Evolutionary conservation across 2,113 vertebrate genomes (phyloP).

Genomic region (Reinhardtius hippoglossoides): DNA sequence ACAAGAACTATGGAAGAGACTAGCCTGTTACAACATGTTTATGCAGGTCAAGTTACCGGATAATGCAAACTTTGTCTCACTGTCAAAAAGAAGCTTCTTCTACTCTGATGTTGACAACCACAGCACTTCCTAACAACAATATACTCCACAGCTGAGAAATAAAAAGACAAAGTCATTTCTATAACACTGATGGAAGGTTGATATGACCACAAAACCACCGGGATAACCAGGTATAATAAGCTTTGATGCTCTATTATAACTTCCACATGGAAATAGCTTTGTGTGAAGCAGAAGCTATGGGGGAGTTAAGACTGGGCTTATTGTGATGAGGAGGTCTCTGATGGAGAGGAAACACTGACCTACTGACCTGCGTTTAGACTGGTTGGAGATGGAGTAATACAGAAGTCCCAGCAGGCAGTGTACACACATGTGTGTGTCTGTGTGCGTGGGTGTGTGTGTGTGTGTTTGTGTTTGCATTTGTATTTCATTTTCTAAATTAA

Average conservation of each 20-base stretch:
- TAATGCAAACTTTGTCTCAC: constrained; percentile 25
- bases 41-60: constrained; percentile 25
- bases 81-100: neutral
- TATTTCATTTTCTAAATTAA: constrained; percentile 47
- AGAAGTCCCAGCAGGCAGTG: neutral
- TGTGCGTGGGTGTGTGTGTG: neutral
- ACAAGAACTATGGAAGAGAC: constrained; percentile 26
- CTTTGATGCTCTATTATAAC: constrained; percentile 1
- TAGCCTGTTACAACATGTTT: constrained; percentile 49
- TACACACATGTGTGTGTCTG: neutral
- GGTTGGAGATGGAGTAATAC: neutral
- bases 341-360: constrained; percentile 16
- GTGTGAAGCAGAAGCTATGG: constrained; percentile 6
- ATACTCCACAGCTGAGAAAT: neutral
- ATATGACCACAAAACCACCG: neutral
- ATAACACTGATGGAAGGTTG: neutral
- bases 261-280: neutral
- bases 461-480: neutral
- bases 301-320: constrained; percentile 17
- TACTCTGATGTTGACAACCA: neutral
- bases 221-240: neutral
- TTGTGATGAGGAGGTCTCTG: constrained; percentile 4
- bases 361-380: neutral
- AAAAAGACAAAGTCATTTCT: neutral
- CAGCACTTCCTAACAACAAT: neutral